Conservation (phyloP, 2,888 invertebrate genomes). For the Agrotis segetum region DNA sequence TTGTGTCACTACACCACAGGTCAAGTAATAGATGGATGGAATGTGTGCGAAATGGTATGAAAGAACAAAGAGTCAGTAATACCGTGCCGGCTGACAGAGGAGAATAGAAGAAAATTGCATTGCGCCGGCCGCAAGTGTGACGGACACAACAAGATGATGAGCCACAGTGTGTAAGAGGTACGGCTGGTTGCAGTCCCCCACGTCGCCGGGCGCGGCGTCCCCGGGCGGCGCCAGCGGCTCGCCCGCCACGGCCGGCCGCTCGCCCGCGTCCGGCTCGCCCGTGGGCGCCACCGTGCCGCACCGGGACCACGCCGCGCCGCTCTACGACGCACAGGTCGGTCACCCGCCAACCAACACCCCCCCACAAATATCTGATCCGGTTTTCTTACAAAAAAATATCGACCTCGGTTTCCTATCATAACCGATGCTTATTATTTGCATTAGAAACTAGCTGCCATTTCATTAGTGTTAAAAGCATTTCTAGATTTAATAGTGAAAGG, state of each 20-base stretch:
- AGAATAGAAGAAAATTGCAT: neutral
- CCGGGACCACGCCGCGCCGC: slow-evolving; percentile 70
- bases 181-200: slow-evolving; percentile 78
- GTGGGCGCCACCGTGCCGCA: slow-evolving; percentile 85
- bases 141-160: neutral
- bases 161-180: slow-evolving; percentile 13
- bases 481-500: slow-evolving; percentile 12
- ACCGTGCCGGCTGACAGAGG: neutral
- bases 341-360: neutral
- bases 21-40: neutral
- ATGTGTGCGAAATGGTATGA: neutral
- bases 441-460: slow-evolving; percentile 29
- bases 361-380: slow-evolving; percentile 1
- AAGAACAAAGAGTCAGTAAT: neutral
- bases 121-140: neutral
- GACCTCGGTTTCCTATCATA: neutral
- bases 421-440: slow-evolving; percentile 40
- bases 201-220: slow-evolving; percentile 85
- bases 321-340: slow-evolving; percentile 84
- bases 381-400: slow-evolving; percentile 3
- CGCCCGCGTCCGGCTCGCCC: slow-evolving; percentile 87
- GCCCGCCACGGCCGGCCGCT: slow-evolving; percentile 86
- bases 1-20: neutral
- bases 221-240: slow-evolving; percentile 86
- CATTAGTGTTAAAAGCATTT: slow-evolving; percentile 41